Percentiles rank a stretch among this genome's conserved stretches.
phyloP scores from a whole-genome alignment of 1,140 invertebrate genomes.

The Oryzaephilus surinamensis region DNA sequence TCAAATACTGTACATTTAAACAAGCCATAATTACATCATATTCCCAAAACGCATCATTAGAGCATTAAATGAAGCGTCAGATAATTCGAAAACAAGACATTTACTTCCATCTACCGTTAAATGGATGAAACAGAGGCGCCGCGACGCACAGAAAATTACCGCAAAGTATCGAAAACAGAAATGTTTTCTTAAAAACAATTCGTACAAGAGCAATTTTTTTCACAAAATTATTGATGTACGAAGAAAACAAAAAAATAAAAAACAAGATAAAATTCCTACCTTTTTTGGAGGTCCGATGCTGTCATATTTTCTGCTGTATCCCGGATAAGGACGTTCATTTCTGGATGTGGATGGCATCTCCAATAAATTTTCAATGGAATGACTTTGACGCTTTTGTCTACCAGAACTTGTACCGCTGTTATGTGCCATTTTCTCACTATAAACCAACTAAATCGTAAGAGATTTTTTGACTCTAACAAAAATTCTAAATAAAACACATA shows the following conservation, averaged over 20 bases:
- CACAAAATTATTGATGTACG: neutral
- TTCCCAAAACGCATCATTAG: no score
- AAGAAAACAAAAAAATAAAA: neutral
- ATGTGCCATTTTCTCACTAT: conserved; percentile 23
- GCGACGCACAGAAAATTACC: no score
- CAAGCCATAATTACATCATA: no score
- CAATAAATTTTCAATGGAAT: conserved; percentile 25
- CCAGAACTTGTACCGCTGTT: no score
- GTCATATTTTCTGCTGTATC: neutral
- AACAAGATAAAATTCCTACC: conserved; percentile 2
- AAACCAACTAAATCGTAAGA: conserved; percentile 19
- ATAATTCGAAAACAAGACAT: neutral
- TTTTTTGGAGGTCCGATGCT: conserved; percentile 8
- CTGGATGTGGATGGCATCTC: conserved; percentile 19
- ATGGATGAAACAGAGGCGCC: neutral
- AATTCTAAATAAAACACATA: neutral
- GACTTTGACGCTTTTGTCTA: conserved; percentile 24
- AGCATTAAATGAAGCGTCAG: no score
- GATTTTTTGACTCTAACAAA: conserved; percentile 6
- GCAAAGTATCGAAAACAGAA: neutral
- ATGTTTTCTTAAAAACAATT: neutral
- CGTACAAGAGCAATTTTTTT: neutral
- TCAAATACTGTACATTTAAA: conserved; percentile 4
- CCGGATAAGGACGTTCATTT: conserved; percentile 2
- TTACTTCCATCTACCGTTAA: neutral